These are phyloP conservation scores for Carapus acus DNA, from an alignment of 2,797 vertebrate genomes.

Conservation along the genomic window DNA sequence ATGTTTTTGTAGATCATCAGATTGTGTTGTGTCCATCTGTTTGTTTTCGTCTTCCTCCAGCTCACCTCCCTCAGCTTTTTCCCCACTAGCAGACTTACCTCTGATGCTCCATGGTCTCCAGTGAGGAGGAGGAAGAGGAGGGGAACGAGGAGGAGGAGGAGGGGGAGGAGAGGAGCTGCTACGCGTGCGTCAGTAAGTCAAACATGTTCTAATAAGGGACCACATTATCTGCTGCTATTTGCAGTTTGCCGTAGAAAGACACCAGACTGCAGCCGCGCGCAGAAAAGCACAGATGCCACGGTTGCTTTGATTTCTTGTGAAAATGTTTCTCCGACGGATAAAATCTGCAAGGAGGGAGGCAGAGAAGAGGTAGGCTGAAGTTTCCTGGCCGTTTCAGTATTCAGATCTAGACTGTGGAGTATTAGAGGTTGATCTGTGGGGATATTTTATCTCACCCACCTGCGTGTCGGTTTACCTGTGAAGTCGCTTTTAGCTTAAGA, in stretches of 20 bases:
- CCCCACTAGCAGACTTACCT: constrained; percentile 18
- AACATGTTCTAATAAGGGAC: constrained; percentile 63
- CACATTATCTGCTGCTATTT: constrained; percentile 67
- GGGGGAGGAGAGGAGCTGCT: constrained; percentile 8
- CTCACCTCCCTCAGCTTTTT: constrained; percentile 15
- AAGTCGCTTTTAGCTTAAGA: too few species aligned
- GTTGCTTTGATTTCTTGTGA: constrained; percentile 30
- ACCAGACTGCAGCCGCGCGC: constrained; percentile 42
- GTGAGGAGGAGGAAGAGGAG: constrained; percentile 41
- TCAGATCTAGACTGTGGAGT: neutral
- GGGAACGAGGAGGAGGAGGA: constrained; percentile 8
- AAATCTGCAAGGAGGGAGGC: constrained; percentile 28
- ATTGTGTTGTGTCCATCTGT: neutral
- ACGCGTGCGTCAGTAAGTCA: constrained; percentile 64
- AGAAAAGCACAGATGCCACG: constrained; percentile 30
- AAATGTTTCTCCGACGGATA: constrained; percentile 29
- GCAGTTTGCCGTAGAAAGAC: constrained; percentile 62
- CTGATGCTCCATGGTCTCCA: constrained; percentile 31
- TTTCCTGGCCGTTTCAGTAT: constrained; percentile 14
- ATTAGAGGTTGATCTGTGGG: too few species aligned
- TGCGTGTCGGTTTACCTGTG: too few species aligned
- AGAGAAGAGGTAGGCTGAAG: constrained; percentile 52
- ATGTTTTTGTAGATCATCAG: too few species aligned
- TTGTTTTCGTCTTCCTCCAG: constrained; percentile 1
- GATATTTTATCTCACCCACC: too few species aligned